Evolutionary conservation across 2,888 invertebrate genomes (phyloP).

Genomic region (Lasioglossum morio): DNA sequence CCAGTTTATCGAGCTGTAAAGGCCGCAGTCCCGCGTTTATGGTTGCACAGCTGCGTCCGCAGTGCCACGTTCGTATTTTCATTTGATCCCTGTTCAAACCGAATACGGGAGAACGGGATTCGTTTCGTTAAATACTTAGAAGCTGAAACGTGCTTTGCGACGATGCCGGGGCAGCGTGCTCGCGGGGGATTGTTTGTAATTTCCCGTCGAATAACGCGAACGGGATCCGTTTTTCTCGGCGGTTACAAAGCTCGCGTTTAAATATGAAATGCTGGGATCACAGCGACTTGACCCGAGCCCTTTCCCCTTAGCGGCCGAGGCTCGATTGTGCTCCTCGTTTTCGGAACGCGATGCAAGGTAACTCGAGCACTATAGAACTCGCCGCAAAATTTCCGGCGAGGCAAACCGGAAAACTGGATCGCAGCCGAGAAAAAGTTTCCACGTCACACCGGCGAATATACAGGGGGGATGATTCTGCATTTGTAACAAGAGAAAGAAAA

Average conservation of each 20-base stretch:
- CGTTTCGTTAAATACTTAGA: background rate
- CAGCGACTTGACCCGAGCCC: background rate
- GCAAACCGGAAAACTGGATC: background rate
- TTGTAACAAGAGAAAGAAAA: too few relatives aligned
- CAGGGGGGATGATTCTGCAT: background rate
- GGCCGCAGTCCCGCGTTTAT: background rate
- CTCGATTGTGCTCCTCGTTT: background rate
- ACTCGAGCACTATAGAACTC: background rate
- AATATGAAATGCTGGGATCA: background rate
- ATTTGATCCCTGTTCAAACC: background rate
- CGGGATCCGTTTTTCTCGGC: background rate
- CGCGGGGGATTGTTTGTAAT: background rate
- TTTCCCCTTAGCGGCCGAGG: background rate
- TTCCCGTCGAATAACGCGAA: background rate
- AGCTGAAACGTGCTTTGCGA: background rate
- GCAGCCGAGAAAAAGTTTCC: background rate
- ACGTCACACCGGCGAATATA: background rate
- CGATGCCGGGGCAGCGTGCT: background rate
- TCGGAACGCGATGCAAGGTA: background rate
- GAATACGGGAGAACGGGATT: background rate
- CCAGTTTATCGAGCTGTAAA: background rate
- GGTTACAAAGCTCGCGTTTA: background rate
- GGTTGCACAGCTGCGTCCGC: background rate
- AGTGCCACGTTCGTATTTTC: background rate
- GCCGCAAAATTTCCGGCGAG: background rate